Conservation (phyloP, 2,797 vertebrate species). For the Acanthopagrus latus region DNA sequence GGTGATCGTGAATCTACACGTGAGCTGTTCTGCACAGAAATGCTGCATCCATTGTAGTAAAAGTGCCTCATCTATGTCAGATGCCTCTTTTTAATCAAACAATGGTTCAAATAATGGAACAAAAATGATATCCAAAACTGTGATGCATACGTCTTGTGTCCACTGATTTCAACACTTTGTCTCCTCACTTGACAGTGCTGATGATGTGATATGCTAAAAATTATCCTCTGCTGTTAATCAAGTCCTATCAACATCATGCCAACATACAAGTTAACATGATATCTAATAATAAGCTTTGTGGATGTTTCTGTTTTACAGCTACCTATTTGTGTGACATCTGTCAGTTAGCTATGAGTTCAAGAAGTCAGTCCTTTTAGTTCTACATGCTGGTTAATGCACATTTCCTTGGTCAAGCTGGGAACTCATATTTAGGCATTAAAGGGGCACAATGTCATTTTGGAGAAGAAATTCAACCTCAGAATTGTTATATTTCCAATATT, state of each 20-base stretch:
- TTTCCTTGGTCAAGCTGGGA: background rate
- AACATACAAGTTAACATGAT: background rate
- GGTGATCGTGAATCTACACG: conserved; percentile 3
- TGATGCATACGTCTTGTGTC: background rate
- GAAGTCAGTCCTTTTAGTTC: background rate
- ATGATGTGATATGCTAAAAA: background rate
- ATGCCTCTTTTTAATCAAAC: background rate
- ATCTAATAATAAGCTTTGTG: background rate
- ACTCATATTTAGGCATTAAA: background rate
- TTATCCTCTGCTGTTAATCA: too few species aligned
- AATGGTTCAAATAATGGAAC: background rate
- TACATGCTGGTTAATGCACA: conserved; percentile 5
- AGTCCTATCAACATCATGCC: background rate
- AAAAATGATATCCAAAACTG: background rate
- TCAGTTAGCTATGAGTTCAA: background rate
- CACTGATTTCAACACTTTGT: background rate
- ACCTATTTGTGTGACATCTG: background rate
- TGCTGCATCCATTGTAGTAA: background rate
- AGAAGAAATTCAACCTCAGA: too few species aligned
- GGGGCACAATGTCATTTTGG: too few species aligned
- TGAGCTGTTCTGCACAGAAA: background rate
- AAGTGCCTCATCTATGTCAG: background rate
- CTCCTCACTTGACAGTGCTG: background rate
- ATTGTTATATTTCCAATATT: too few species aligned
- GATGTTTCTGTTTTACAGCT: background rate